Evolutionary conservation across 2,797 vertebrate species (phyloP), one percentile per base, ranked within the genome.

Genomic region (Sparus aurata): DNA sequence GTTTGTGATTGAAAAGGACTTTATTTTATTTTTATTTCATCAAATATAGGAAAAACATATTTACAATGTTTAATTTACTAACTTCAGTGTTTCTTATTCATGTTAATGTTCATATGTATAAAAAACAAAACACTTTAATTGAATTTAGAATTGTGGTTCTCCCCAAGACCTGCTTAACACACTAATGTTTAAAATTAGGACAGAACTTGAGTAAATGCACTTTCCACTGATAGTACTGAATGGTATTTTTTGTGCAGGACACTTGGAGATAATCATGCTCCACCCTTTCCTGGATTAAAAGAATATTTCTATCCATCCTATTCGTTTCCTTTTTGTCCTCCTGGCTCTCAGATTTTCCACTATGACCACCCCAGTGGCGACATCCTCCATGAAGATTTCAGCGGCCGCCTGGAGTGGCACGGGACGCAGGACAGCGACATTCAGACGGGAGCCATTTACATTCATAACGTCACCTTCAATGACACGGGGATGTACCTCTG

Each of bases 401-500:
- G 65, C 11, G 68, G 89, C 1, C 96, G 96, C 0, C 89, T 98
- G 64, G 75, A 88, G 16, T 98, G 97, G 97, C 92, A 89, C 0
- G 97, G 97, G 13, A 97, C 96, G 1, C 84, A 75, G 16, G 63
- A 92, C 22, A 61, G 41, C 0, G 97, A 98, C 47, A 85, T 98
- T 67, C 97, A 97, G 91, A 95, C 93, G 30, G 95, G 96, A 20
- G 92, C 96, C 69, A 83, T 98, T 69, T 93, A 93, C 79, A 87
- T 98, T 66, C 91, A 86, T 50, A 97, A 98, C 0, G 94, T 97
- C 79, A 95, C 94, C 80, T 96, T 94, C 68, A 95, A 95, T 5
- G 97, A 98, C 88, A 93, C 93, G 0, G 97, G 97, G 0, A 95
- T 89, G 4, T 98, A 96, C 27, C 92, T 94, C 49, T 98, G 97